Percentiles rank a stretch among this genome's conserved stretches.
Conservation (phyloP, 2,113 vertebrate genomes). For the Baryphthengus martii region DNA sequence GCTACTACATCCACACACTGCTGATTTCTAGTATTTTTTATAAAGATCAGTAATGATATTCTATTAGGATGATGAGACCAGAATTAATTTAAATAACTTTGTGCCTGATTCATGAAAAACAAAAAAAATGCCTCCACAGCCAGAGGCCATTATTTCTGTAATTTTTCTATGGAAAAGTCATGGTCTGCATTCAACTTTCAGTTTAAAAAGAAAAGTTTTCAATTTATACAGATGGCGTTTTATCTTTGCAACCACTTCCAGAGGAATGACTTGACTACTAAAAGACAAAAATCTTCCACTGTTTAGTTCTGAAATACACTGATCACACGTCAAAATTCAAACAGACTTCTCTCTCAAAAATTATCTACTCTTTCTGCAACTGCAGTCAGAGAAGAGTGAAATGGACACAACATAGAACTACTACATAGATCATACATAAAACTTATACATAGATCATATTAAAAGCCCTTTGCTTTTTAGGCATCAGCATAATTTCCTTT, state of each 20-base stretch:
- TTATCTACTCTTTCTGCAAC: constrained; percentile 1
- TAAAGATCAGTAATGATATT: constrained; percentile 51
- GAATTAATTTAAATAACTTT: constrained; percentile 73
- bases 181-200: constrained; percentile 53
- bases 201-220: constrained; percentile 68
- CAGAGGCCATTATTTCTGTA: constrained; percentile 56
- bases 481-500: background rate
- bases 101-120: constrained; percentile 57
- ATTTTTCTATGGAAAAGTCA: constrained; percentile 66
- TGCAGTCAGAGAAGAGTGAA: constrained; percentile 18
- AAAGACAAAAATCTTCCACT: background rate
- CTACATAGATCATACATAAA: background rate
- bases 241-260: constrained; percentile 49
- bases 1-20: constrained; percentile 6
- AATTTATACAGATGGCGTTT: constrained; percentile 58
- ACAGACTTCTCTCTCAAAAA: constrained; percentile 35
- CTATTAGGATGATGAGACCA: constrained; percentile 59
- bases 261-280: constrained; percentile 49
- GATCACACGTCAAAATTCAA: constrained; percentile 10
- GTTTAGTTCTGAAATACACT: constrained; percentile 34
- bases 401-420: background rate
- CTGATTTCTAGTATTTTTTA: constrained; percentile 40
- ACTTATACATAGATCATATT: background rate
- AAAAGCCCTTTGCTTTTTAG: background rate
- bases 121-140: constrained; percentile 50